These are phyloP conservation scores for mouse (Mus musculus) DNA, from an alignment of 2,113 vertebrate species.

Conservation along the genomic window DNA sequence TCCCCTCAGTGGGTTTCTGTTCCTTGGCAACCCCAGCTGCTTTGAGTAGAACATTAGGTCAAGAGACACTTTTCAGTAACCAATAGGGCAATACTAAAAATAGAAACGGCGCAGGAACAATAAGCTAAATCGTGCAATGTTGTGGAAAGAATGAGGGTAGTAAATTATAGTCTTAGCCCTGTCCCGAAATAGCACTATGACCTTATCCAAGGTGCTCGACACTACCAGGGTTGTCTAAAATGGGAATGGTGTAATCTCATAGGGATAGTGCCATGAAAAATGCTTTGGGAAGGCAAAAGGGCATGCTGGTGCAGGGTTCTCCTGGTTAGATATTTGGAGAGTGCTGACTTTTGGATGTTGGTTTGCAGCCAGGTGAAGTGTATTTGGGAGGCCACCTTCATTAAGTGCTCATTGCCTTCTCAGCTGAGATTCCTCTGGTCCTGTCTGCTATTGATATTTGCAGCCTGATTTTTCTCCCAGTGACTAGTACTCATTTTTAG, in stretches of 20 bases:
- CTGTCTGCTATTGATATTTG: neutral
- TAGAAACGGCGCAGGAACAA: slow-evolving; percentile 55
- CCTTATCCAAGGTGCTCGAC: slow-evolving; percentile 72
- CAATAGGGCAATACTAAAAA: slow-evolving; percentile 52
- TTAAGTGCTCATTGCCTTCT: slow-evolving; percentile 5
- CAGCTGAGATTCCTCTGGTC: neutral
- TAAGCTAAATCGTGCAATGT: slow-evolving; percentile 43
- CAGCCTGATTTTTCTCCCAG: neutral
- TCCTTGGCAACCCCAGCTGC: neutral
- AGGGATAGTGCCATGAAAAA: slow-evolving; percentile 50
- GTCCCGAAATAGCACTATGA: slow-evolving; percentile 67
- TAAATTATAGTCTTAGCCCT: slow-evolving; percentile 57
- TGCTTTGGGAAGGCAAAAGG: slow-evolving; percentile 56
- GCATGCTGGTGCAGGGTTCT: neutral
- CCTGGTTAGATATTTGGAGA: neutral
- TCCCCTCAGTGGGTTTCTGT: slow-evolving; percentile 18
- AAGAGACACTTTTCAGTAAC: slow-evolving; percentile 63
- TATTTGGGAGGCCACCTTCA: neutral
- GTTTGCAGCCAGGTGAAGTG: neutral
- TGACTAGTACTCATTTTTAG: slow-evolving; percentile 6
- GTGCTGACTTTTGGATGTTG: slow-evolving; percentile 29
- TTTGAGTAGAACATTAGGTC: slow-evolving; percentile 39
- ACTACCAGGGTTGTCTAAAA: slow-evolving; percentile 61
- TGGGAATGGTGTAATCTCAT: slow-evolving; percentile 51
- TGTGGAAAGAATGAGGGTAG: slow-evolving; percentile 60